Percentiles rank a stretch among this genome's conserved stretches.
phyloP scores from a whole-genome alignment of 2,797 vertebrate species.

The Oreonectes daqikongensis region DNA sequence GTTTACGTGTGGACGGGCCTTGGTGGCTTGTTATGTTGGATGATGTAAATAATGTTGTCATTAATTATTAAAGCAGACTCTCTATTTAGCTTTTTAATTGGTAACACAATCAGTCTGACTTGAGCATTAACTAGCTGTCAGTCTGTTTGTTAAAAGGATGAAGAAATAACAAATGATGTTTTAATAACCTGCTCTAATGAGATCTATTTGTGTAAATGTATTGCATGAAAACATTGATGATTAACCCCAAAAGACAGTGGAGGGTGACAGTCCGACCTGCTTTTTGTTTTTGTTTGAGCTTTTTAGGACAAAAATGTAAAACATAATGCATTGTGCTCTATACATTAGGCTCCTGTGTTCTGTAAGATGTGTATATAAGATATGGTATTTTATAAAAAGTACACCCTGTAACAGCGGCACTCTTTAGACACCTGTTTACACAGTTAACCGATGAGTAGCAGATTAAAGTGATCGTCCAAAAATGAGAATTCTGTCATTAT shows the following conservation, averaged over 20 bases:
- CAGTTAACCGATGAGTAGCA: no score
- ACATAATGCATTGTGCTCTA: no score
- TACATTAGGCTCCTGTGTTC: no score
- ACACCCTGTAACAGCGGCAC: no score
- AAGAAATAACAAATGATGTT: conserved; percentile 27
- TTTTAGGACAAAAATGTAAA: no score
- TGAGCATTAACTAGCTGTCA: conserved; percentile 32
- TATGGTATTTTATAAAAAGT: no score
- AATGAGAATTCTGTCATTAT: no score
- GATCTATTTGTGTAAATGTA: not conserved
- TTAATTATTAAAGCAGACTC: conserved; percentile 55
- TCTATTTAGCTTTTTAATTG: conserved; percentile 45
- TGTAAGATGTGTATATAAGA: no score
- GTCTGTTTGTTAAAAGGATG: conserved; percentile 24
- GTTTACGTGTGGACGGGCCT: conserved; percentile 32
- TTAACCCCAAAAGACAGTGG: not conserved
- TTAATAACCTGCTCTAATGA: conserved; percentile 36
- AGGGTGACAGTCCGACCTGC: not conserved
- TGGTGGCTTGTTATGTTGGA: conserved; percentile 46
- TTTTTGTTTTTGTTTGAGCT: not conserved
- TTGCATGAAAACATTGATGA: conserved; percentile 15
- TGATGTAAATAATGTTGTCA: conserved; percentile 42
- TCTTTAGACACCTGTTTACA: no score
- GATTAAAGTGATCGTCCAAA: no score
- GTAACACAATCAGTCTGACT: conserved; percentile 29